Base-by-base conservation (phyloP, 2,113 vertebrate genomes). In the Epinephelus cyanopodus region DNA sequence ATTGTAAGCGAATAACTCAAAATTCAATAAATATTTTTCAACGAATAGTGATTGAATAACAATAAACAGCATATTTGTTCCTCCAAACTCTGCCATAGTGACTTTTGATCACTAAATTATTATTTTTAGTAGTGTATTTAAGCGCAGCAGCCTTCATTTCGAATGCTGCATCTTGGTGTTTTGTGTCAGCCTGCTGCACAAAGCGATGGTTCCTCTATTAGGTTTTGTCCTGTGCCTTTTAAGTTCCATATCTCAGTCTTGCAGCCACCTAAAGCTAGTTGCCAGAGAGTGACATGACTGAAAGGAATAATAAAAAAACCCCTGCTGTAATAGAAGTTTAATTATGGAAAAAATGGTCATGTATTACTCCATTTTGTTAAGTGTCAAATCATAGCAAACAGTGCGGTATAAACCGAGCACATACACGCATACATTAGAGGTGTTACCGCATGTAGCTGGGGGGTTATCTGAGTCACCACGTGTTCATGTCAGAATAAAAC, bases 161-260 rank as follows among this genome's bases (percentile, higher is more conserved):
- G 12, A 77, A 56, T n/a, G 42, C 50, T 19, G 9, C 45, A 84
- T 75, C 66, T 66, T 52, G 33, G 67, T 83, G 64, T 37, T 4
- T 45, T 56, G 66, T 81, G 69, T 80, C 73, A 53, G 54, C 54
- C 4, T 10, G 6, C 64, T 39, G 68, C 56, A 25, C 6, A 21
- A 50, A 56, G 74, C 54, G 54, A 0, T 45, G 8, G 7, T 57
- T 74, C 1, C 6, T 68, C 58, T 50, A 53, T 67, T 77, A 77
- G 69, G 65, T 64, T 82, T 77, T 2, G 19, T 74, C 56, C 54
- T 58, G 48, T 63, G 86, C 82, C 71, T 74, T 88, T 91, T 57
- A 77, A 79, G 66, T 66, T 73, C 18, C 79, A 74, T 87, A 90
- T 91, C 89, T 90, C 79, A 77, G 58, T 68, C 39, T 62, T 74